phyloP scores from a whole-genome alignment of 2,113 vertebrate genomes.

The Engystomops pustulosus region DNA sequence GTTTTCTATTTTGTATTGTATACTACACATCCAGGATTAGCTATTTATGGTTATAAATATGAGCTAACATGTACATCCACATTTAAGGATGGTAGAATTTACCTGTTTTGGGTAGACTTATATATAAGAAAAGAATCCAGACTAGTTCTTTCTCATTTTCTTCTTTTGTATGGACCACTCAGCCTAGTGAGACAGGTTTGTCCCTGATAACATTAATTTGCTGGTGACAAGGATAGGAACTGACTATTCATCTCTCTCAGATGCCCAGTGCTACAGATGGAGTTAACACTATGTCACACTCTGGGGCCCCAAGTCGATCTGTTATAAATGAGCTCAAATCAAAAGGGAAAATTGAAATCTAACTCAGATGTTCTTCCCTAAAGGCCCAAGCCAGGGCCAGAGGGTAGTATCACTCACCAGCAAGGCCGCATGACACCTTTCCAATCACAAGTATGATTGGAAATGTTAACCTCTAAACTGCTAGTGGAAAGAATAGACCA shows the following conservation, averaged over 20 bases:
- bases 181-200: conserved; percentile 55
- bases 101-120: too few relatives aligned
- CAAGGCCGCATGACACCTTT: conserved; percentile 42
- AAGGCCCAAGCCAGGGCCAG: background rate
- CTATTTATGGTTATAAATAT: too few relatives aligned
- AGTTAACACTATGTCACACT: conserved; percentile 38
- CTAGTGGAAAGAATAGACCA: background rate
- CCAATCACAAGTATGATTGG: conserved; percentile 60
- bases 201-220: conserved; percentile 54
- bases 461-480: conserved; percentile 51
- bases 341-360: conserved; percentile 56
- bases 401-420: conserved; percentile 30
- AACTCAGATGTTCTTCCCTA: conserved; percentile 19
- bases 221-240: conserved; percentile 43
- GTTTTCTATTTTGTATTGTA: too few relatives aligned
- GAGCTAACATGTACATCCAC: too few relatives aligned
- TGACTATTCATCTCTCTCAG: conserved; percentile 40
- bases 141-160: background rate
- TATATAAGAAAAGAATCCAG: background rate
- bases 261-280: conserved; percentile 21
- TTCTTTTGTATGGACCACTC: conserved; percentile 30
- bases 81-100: too few relatives aligned
- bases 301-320: background rate
- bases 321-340: conserved; percentile 50
- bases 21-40: too few relatives aligned